phyloP scores from a whole-genome alignment of 2,113 vertebrate species.

The Pundamilia nyererei region DNA sequence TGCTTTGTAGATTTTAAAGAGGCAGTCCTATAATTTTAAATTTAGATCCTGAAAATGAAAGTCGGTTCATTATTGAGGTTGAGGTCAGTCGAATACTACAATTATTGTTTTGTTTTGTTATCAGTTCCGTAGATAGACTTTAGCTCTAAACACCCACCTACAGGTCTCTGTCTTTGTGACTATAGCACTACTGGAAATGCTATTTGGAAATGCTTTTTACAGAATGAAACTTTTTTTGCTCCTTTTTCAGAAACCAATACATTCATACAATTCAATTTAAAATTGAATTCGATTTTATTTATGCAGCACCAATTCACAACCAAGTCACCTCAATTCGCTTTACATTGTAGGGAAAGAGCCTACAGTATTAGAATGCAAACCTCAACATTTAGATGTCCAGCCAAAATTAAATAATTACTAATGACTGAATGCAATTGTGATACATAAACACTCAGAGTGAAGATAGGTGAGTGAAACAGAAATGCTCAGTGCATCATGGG shows the following conservation, averaged over 20 bases:
- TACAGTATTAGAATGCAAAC: not conserved
- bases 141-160: not conserved
- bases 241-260: not conserved
- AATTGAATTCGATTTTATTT: not conserved
- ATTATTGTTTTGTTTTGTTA: not conserved
- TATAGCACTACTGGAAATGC: not conserved
- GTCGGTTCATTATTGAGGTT: not conserved
- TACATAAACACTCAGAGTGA: not conserved
- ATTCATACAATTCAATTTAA: not conserved
- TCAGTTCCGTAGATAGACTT: not conserved
- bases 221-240: not conserved
- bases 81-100: not conserved
- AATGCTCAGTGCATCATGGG: not conserved
- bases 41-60: not conserved
- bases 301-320: not conserved
- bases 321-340: not conserved
- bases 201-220: not conserved
- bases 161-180: not conserved
- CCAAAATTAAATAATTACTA: not conserved
- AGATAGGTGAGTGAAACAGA: not conserved
- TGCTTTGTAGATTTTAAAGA: not conserved
- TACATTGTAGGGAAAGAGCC: not conserved
- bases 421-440: not conserved
- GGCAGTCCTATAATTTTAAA: not conserved
- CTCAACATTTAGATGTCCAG: not conserved